Base-by-base conservation (phyloP, 1,140 invertebrate genomes). In the Drosophila pandora region DNA sequence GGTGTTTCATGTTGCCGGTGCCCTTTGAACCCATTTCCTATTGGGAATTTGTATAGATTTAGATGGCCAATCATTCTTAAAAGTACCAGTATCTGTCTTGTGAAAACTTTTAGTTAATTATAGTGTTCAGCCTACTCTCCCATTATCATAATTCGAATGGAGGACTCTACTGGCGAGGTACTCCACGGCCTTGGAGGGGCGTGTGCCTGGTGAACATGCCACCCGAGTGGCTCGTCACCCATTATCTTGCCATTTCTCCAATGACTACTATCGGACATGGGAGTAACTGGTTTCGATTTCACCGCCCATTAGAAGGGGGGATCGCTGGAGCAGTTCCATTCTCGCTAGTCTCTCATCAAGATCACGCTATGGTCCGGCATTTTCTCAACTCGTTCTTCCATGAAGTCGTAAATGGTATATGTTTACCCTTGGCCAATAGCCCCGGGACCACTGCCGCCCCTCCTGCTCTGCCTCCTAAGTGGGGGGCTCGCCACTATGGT, bases 381-480 rank as follows among this genome's bases (percentile, higher is more conserved):
- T 41, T 68, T 55, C 45, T 41, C 56, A 49, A 39, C 10, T 48
- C 64, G 47, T 67, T 62, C 65, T 84, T 81, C 62, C 59, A 48
- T 72, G 80, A 76, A 80, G 48, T 69, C 81, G 65, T 80, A 71
- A 76, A 63, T 32, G 56, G 57, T 56, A 50, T 34, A 53, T 82
- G 30, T 67, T 67, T 67, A 56, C 48, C 48, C 56, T 48, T 45
- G 70, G 70, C 69, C 41, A 65, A 53, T 45, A 28, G 41, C 21
- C 52, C 25, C 25, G 10, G 34, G 34, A 37, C 12, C n/a, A 34
- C 5, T 32, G 25, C 47, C 25, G 23, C 9, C 28, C 28, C 17
- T 17, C 8, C 22, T 8, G 17, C 8, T 23, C 2, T 50, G 30
- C 47, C 22, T 47, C 28, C 21, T 8, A n/a, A 43, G 47, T 41